Evolutionary conservation across 2,113 vertebrate species (phyloP), one percentile per base, ranked within the genome.

Genomic region (Chamaetylas fuelleborni): DNA sequence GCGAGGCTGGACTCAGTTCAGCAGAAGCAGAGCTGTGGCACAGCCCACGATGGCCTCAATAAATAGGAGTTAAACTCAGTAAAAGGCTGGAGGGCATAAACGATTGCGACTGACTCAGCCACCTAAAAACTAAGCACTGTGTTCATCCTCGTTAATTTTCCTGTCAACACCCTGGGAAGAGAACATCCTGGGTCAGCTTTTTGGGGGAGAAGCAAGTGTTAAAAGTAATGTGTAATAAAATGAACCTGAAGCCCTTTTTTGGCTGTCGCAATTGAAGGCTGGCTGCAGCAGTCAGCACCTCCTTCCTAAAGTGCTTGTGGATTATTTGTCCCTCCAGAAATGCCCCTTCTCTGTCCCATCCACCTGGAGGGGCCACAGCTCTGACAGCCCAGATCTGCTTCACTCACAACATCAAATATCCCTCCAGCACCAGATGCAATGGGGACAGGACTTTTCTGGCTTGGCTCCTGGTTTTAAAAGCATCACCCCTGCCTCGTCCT

Each of bases 101-200:
- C 26, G 56, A 86, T 38, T 77, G 76, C 80, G 87, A 91, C 82
- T 80, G 65, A 94, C 67, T 93, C 86, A 92, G 69, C 67, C 91
- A 92, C 87, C 90, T 94, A 83, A 94, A 90, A 91, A 66, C 78
- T 51, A 82, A 90, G 62, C 42, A 22, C 57, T 2, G 2, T 16
- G 65, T 78, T 53, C 43, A 74, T 71, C 69, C 76, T 92, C 94
- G 84, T 93, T 95, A 93, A 92, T 96, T 95, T 88, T 84, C 72
- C 90, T 92, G 90, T 95, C 95, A 96, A 81, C 93, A 83, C 67
- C 62, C 88, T 31, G 48, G 76, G 60, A 95, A 93, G 56, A 88
- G 48, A 93, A 86, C 53, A 81, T 42, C 1, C 0, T 53, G 61
- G 92, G 67, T 93, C 92, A 94, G 86, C 82, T 94, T 96, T 92